Evolutionary conservation across 1,140 invertebrate species (phyloP), one percentile per base, ranked within the genome.

Genomic region (Piezodorus guildinii): DNA sequence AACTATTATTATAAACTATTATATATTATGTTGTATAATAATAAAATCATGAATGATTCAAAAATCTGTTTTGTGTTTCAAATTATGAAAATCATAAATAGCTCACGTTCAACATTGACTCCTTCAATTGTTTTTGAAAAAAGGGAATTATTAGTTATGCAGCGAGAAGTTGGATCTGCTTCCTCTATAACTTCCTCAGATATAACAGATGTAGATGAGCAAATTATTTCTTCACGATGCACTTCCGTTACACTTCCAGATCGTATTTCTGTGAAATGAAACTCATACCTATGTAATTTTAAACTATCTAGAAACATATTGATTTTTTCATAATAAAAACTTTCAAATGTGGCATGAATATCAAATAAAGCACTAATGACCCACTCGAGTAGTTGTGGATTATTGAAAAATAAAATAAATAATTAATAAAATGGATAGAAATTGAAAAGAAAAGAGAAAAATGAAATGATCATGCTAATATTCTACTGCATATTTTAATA

Each of bases 31-130:
- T 39, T 39, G 34, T 39, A 39, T 6, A 10, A 39, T 12, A 39
- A 39, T 39, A 12, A 39, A 39, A 39, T 39, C 12, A 39, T 6
- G 12, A 39, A 39, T 39, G 34, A 39, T 39, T 5, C 9, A 10
- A 39, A 39, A 39, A 12, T 39, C 34, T 39, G 34, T 39, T 39
- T 39, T 39, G 34, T 39, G 34, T 39, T 39, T 39, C 34, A 39
- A 30, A 39, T 5, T 39, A 39, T 8, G 34, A 39, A 39, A 39
- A 39, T 39, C 34, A 39, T 39, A 39, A 39, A 39, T 39, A 39
- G 51, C 88, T 88, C 80, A 90, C 88, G 85, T 81, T 89, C 84
- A 65, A 87, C 81, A 70, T 79, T 85, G 62, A 81, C 79, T 68
- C 87, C 87, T 74, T 85, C 81, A 60, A 90, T 78, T 14, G 86